These are phyloP conservation scores for Ennomos erosarius DNA, from an alignment of 2,888 invertebrate species.

Conservation along the genomic window DNA sequence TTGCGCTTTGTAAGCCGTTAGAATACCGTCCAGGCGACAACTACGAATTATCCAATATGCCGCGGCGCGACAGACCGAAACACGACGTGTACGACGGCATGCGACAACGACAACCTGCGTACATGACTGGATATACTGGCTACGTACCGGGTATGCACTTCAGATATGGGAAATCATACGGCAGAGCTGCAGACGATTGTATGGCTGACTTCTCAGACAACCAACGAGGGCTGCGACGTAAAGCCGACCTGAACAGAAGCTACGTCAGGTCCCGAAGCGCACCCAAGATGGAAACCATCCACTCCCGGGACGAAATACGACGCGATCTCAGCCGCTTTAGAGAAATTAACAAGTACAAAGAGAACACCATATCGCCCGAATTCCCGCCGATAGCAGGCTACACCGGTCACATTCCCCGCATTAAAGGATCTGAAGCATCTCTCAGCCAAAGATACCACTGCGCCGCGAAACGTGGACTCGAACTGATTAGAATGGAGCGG, in stretches of 20 bases:
- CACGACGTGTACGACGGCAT: slow-evolving; percentile 78
- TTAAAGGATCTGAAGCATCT: slow-evolving; percentile 88
- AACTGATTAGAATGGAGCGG: slow-evolving; percentile 84
- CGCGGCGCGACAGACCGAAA: slow-evolving; percentile 58
- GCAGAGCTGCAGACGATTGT: slow-evolving; percentile 85
- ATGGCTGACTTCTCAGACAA: slow-evolving; percentile 83
- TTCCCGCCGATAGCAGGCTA: slow-evolving; percentile 90
- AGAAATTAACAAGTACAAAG: slow-evolving; percentile 84
- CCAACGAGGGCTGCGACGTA: slow-evolving; percentile 71
- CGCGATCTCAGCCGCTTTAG: slow-evolving; percentile 79
- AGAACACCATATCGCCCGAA: slow-evolving; percentile 87
- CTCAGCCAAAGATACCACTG: slow-evolving; percentile 89
- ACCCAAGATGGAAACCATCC: slow-evolving; percentile 84
- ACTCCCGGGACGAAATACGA: slow-evolving; percentile 83
- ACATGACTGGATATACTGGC: slow-evolving; percentile 90
- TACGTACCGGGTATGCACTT: slow-evolving; percentile 89
- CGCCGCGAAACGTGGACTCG: slow-evolving; percentile 87
- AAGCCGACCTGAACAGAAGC: slow-evolving; percentile 73
- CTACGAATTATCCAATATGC: slow-evolving; percentile 71
- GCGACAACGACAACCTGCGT: slow-evolving; percentile 73
- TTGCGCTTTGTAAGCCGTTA: slow-evolving; percentile 81
- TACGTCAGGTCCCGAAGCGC: slow-evolving; percentile 81
- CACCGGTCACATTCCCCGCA: slow-evolving; percentile 89
- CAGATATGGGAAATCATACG: slow-evolving; percentile 86
- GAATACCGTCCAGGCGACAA: slow-evolving; percentile 84